phyloP scores from a whole-genome alignment of 2,797 vertebrate genomes.

The Pelodytes ibericus region DNA sequence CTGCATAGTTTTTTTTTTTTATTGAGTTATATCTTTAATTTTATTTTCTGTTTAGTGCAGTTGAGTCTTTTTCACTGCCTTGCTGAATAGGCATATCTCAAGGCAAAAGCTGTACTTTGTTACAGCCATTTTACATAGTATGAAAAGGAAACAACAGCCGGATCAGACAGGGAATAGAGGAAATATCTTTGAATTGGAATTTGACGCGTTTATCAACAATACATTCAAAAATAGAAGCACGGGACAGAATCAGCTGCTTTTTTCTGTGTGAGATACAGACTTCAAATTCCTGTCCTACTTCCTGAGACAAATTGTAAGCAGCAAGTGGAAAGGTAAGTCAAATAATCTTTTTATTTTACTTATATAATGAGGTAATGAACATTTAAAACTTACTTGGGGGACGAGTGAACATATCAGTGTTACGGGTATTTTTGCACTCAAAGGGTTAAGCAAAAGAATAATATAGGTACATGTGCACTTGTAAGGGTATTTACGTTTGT shows the following conservation, averaged over 20 bases:
- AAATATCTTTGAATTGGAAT: constrained; percentile 57
- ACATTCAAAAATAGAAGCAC: constrained; percentile 53
- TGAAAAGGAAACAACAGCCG: constrained; percentile 29
- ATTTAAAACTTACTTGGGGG: no score
- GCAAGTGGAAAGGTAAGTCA: constrained; percentile 62
- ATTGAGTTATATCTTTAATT: not conserved
- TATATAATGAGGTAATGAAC: no score
- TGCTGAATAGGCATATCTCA: constrained; percentile 34
- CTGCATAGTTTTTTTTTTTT: constrained; percentile 23
- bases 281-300: constrained; percentile 59
- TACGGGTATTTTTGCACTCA: not conserved
- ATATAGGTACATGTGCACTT: no score
- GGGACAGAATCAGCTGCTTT: constrained; percentile 61
- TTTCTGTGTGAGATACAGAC: constrained; percentile 56
- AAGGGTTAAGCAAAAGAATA: no score
- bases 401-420: not conserved
- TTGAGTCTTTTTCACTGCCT: constrained; percentile 43
- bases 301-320: constrained; percentile 57
- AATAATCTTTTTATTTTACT: not conserved
- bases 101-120: constrained; percentile 31
- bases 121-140: constrained; percentile 45
- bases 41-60: constrained; percentile 51
- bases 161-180: constrained; percentile 47
- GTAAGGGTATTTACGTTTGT: no score
- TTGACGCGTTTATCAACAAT: constrained; percentile 62